Base-by-base conservation (phyloP, 2,888 invertebrate genomes). In the Platycheirus albimanus region DNA sequence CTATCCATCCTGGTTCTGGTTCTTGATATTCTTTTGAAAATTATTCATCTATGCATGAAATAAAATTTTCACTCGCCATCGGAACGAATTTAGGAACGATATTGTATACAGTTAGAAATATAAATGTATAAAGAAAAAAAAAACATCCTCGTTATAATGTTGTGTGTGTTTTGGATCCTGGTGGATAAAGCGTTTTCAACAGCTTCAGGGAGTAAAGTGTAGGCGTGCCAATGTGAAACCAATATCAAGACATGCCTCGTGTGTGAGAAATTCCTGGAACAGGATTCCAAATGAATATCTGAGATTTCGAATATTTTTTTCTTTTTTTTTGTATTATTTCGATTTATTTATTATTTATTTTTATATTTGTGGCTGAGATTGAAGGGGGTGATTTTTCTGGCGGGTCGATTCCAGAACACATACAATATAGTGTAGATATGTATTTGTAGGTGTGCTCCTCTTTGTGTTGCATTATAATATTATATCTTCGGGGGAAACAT, bases 41-140 rank as follows among this genome's bases (percentile, higher is more conserved):
- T 78, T 78, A 83, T 78, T 78, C 83, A 77, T 83, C 67, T 83
- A 77, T 83, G 81, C 77, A 83, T 83, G 78, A 72, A 78, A 78
- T 69, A 78, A 63, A 67, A 72, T 78, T 78, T 72, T 69, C 58
- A 72, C 71, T 80, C 47, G 51, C 75, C 75, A 70, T 66, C 41
- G 63, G 33, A 56, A 75, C 36, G 63, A 56, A n/a, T 33, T 72
- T 30, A 61, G 51, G 17, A 56, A n/a, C 4, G 5, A 5, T 36
- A 20, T 36, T 54, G n/a, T 8, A 33, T 20, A n/a, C n/a, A 24
- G n/a, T n/a, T 24, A 24, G 24, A 5, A 4, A 24, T 24, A 24
- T 3, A 24, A 24, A 3, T 7, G 30, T 8, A 33, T 4, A 8
- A 33, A 33, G 30, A 33, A 6, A 33, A 3, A n/a, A 38, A 49